A percentile compares a stretch with the other conserved stretches of the same genome.
Conservation (phyloP, 2,888 invertebrate genomes). For the Parnassius orleans region DNA sequence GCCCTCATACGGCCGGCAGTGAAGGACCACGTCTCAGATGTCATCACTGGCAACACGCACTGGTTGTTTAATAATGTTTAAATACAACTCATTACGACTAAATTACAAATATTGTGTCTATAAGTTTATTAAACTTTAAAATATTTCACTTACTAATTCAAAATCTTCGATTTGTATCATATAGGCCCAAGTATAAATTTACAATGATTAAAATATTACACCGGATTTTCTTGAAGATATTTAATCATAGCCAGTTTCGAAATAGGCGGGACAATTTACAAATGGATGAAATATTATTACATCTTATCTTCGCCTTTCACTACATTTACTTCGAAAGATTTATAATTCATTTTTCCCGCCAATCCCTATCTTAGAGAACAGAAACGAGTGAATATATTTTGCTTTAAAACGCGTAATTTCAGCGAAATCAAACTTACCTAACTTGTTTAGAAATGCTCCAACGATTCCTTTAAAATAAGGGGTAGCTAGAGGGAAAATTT, state of each 20-base stretch:
- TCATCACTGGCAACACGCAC: no score
- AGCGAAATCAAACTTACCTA: conserved; percentile 26
- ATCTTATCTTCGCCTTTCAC: conserved; percentile 29
- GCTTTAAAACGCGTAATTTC: conserved; percentile 6
- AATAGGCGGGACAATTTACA: conserved; percentile 10
- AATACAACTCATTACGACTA: no score
- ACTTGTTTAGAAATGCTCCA: conserved; percentile 51
- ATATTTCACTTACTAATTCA: no score
- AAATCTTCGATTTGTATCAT: no score
- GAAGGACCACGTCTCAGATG: no score
- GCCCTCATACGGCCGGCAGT: no score
- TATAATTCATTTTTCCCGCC: conserved; percentile 22
- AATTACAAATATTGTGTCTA: no score
- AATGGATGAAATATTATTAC: conserved; percentile 17
- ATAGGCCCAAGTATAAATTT: no score
- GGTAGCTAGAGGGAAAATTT: background rate
- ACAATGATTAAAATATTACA: conserved; percentile 1
- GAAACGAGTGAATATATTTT: conserved; percentile 11
- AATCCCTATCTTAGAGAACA: conserved; percentile 8
- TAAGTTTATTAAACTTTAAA: no score
- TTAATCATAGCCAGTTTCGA: conserved; percentile 6
- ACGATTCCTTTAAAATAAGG: conserved; percentile 48
- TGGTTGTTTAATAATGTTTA: no score
- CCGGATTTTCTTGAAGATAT: background rate
- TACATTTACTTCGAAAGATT: conserved; percentile 29